phyloP scores from a whole-genome alignment of 2,888 invertebrate species.

The Thelaira solivaga region DNA sequence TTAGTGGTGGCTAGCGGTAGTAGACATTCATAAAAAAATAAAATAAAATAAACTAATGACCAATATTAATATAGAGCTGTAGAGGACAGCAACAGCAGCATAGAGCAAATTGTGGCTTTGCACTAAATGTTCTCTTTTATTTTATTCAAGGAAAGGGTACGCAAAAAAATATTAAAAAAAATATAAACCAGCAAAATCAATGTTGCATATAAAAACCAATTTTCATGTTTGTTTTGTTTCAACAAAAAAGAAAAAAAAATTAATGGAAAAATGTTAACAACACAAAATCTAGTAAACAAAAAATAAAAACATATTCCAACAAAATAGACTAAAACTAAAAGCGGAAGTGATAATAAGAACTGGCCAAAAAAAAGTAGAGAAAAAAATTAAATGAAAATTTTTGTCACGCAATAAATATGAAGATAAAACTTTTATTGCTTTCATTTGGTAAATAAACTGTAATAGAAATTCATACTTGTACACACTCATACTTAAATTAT shows the following conservation, averaged over 20 bases:
- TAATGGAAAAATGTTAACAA: not conserved
- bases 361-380: not conserved
- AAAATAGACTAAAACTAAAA: not conserved
- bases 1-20: too few species aligned
- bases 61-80: not conserved
- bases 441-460: conserved; percentile 1
- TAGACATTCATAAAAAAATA: not conserved
- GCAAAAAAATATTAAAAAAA: not conserved
- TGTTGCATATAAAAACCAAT: conserved; percentile 34
- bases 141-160: not conserved
- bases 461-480: not conserved
- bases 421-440: conserved; percentile 52
- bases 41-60: not conserved
- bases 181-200: conserved; percentile 34
- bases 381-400: conserved; percentile 27
- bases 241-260: not conserved
- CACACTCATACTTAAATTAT: not conserved
- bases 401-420: conserved; percentile 56
- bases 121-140: too few species aligned
- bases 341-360: conserved; percentile 9
- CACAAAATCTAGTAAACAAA: not conserved
- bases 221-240: conserved; percentile 15
- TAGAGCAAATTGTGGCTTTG: too few species aligned
- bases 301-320: not conserved
- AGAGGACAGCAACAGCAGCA: too few species aligned